Percentiles rank a stretch among this genome's conserved stretches.
Evolutionary conservation across 2,113 vertebrate species (phyloP).

Genomic region (Anthoscopus minutus): DNA sequence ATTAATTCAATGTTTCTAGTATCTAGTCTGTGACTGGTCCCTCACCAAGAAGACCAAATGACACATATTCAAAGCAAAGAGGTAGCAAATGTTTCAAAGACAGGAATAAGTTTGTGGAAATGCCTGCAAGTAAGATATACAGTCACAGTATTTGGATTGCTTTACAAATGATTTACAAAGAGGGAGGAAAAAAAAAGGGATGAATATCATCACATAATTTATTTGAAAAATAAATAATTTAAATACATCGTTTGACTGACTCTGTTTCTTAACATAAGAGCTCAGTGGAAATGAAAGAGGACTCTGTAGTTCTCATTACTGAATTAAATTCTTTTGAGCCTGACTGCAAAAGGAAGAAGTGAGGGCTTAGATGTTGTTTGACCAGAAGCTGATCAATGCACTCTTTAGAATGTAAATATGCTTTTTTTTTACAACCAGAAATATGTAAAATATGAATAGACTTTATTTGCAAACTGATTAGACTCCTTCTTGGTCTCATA

Average conservation of each 20-base stretch:
- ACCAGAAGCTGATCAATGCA: constrained; percentile 9
- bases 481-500: background rate
- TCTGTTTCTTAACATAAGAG: background rate
- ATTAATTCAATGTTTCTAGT: background rate
- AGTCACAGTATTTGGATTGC: background rate
- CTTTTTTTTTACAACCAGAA: background rate
- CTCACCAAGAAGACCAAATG: background rate
- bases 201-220: background rate
- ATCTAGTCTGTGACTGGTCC: background rate
- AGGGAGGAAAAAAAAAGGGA: background rate
- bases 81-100: background rate
- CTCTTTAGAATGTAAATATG: background rate
- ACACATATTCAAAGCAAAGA: background rate
- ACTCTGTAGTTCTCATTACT: background rate
- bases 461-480: constrained; percentile 26
- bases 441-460: background rate
- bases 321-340: background rate
- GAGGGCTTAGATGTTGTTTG: background rate
- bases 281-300: background rate
- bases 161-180: background rate
- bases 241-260: background rate
- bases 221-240: background rate
- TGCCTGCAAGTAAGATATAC: background rate
- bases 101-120: background rate
- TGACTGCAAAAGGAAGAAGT: background rate